Conservation (phyloP, 1,140 invertebrate genomes). For the Centruroides vittatus region DNA sequence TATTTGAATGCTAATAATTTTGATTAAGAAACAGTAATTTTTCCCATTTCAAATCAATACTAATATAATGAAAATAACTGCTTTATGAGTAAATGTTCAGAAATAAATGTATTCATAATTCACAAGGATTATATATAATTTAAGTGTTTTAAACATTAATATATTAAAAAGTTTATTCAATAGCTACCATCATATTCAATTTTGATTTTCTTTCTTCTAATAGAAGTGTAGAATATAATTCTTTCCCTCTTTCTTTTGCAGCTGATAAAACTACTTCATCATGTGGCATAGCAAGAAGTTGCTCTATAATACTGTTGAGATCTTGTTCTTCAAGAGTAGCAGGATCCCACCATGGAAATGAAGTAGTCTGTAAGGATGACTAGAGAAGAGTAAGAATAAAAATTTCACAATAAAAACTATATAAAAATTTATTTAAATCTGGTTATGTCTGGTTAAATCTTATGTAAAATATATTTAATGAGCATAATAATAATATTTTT, state of each 20-base stretch:
- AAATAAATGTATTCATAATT: too few relatives aligned
- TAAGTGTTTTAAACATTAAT: too few relatives aligned
- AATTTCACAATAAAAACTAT: neutral
- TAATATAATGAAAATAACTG: too few relatives aligned
- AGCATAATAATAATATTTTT: too few relatives aligned
- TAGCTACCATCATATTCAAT: neutral
- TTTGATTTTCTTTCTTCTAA: neutral
- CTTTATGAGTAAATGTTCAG: too few relatives aligned
- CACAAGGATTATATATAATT: too few relatives aligned
- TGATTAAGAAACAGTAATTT: too few relatives aligned
- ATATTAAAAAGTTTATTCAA: too few relatives aligned
- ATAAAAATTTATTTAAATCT: neutral
- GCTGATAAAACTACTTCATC: neutral
- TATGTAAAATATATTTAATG: too few relatives aligned
- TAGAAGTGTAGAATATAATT: neutral
- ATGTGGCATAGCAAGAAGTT: neutral
- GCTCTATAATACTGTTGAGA: neutral
- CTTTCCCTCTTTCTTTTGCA: neutral
- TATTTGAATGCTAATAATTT: too few relatives aligned
- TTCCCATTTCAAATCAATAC: too few relatives aligned
- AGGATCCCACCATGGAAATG: neutral
- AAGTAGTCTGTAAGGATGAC: neutral
- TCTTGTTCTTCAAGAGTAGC: neutral
- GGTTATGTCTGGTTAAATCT: too few relatives aligned
- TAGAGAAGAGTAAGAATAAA: neutral